Evolutionary conservation across 1,140 invertebrate genomes (phyloP), one percentile per base, ranked within the genome.

Genomic region (Batillaria attramentaria): DNA sequence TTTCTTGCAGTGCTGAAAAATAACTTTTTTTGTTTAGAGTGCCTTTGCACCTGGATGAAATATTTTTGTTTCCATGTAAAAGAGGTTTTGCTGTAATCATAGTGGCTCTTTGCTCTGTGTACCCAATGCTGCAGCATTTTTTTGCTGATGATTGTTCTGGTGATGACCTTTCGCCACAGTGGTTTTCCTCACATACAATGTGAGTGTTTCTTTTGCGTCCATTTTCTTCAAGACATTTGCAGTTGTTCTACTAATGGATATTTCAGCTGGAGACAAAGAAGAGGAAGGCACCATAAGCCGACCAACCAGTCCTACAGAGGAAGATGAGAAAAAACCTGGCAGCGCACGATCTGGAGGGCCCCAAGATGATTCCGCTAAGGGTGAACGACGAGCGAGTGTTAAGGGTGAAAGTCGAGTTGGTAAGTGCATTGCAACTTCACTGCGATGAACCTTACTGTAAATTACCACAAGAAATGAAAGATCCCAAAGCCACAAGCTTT

Each of bases 231-330:
- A 24, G 13, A 50, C 10, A 24, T 13, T 13, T 24, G 13, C 24
- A 50, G 13, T 13, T 50, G 46, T 50, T 50, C 46, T 24, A 13
- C 24, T 50, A 24, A 50, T 50, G 13, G 13, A 37, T 78, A 76
- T 57, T 54, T 41, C 50, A 82, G 85, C 69, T 75, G 81, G 83
- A 77, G 77, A 80, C 13, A 85, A 87, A 50, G 87, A 87, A 28
- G 86, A 86, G 33, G 86, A 87, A 33, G 87, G 84, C 28, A 89
- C 85, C 54, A 86, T 87, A n/a, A 87, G 83, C 77, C 79, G 83
- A 39, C 87, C 87, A 57, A 65, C 76, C n/a, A 89, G 83, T 82
- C 84, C 85, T 10, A 85, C 82, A 65, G 83, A 75, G 18, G 82
- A 80, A 20, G 78, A 78, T 54, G 81, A 43, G 28, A n/a, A n/a